A percentile compares a stretch with the other conserved stretches of the same genome.
phyloP scores from a whole-genome alignment of 1,140 invertebrate genomes.

The Drosophila repleta region DNA sequence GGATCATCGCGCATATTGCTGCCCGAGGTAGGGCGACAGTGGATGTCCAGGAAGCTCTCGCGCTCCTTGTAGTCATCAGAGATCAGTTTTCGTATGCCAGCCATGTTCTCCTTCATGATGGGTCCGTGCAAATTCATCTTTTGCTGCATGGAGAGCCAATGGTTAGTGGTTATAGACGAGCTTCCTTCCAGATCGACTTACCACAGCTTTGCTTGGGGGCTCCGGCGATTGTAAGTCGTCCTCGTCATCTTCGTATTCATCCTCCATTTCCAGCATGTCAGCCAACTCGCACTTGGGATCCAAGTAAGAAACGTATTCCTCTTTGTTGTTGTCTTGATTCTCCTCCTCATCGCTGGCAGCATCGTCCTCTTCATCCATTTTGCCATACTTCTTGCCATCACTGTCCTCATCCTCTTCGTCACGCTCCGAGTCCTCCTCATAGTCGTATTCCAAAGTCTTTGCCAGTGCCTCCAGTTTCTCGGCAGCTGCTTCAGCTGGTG shows the following conservation, averaged over 20 bases:
- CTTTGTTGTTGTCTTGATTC: constrained; percentile 40
- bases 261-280: constrained; percentile 41
- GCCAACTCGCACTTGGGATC: constrained; percentile 44
- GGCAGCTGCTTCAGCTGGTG: constrained; percentile 30
- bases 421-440: constrained; percentile 58
- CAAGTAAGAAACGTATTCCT: constrained; percentile 48
- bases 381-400: constrained; percentile 26
- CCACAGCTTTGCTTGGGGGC: constrained; percentile 8
- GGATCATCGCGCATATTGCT: constrained; percentile 63
- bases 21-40: constrained; percentile 68
- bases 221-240: constrained; percentile 37
- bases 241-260: constrained; percentile 54
- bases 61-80: constrained; percentile 76
- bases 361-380: constrained; percentile 31
- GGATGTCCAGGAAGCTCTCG: constrained; percentile 77
- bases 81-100: constrained; percentile 74
- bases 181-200: constrained; percentile 5
- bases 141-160: neutral
- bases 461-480: constrained; percentile 33
- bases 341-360: constrained; percentile 43
- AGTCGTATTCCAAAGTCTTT: constrained; percentile 56
- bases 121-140: constrained; percentile 26
- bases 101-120: constrained; percentile 70
- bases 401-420: constrained; percentile 33
- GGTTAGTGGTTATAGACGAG: neutral